A percentile compares a stretch with the other conserved stretches of the same genome.
phyloP scores from a whole-genome alignment of 2,113 vertebrate genomes.

The Pelecanoides urinatrix region DNA sequence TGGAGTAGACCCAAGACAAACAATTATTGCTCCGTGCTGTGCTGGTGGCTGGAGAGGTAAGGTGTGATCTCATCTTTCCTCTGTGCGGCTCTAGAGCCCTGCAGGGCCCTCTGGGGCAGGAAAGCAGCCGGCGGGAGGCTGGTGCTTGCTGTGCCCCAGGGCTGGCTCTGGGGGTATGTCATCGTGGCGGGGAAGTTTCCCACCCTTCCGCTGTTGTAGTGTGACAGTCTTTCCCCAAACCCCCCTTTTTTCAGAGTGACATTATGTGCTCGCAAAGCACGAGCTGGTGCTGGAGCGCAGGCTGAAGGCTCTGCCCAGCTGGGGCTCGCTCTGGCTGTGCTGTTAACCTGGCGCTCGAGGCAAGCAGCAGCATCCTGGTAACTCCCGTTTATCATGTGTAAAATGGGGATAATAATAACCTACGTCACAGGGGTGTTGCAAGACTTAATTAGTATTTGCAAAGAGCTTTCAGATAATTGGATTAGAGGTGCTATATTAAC shows the following conservation, averaged over 20 bases:
- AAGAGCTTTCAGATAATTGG: conserved; percentile 67
- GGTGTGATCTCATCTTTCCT: background rate
- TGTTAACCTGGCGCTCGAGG: rapidly evolving
- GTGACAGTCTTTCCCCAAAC: background rate
- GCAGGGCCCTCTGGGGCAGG: background rate
- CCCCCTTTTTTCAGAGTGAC: rapidly evolving
- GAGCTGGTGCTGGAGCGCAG: background rate
- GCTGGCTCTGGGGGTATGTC: background rate
- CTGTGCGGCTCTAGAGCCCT: background rate
- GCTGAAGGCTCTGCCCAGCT: background rate
- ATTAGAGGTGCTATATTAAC: conserved; percentile 65
- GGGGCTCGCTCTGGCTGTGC: background rate
- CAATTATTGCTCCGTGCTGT: background rate
- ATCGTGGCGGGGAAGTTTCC: background rate
- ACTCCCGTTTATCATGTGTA: conserved; percentile 19
- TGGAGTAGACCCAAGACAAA: background rate
- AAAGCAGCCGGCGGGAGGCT: background rate
- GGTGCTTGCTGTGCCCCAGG: background rate
- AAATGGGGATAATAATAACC: conserved; percentile 56
- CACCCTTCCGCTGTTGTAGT: background rate
- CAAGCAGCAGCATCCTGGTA: background rate
- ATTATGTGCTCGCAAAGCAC: rapidly evolving
- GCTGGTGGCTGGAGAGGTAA: background rate
- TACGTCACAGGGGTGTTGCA: conserved; percentile 51
- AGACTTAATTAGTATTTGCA: conserved; percentile 64